Conservation (phyloP, 2,797 vertebrate species). For the Trematomus bernacchii region DNA sequence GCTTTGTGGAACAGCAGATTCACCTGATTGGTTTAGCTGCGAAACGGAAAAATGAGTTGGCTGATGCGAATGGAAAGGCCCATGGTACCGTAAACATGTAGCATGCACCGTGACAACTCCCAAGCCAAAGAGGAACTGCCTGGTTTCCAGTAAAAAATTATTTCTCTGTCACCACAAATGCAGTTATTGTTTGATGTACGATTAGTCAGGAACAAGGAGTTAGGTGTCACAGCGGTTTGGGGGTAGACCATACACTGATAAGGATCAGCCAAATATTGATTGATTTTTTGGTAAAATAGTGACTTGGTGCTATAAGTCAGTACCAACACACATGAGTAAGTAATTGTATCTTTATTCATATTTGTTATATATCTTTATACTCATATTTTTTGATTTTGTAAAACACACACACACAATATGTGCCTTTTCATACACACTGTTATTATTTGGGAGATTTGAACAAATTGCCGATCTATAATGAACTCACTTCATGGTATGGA, state of each 20-base stretch:
- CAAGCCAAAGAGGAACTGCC: conserved; percentile 42
- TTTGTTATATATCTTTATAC: no score
- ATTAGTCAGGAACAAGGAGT: conserved; percentile 27
- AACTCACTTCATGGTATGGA: neutral
- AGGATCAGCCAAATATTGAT: conserved; percentile 8
- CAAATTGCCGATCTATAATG: neutral
- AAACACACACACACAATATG: neutral
- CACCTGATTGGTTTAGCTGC: conserved; percentile 65
- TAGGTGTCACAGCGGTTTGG: neutral
- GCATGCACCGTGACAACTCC: conserved; percentile 42
- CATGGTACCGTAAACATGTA: conserved; percentile 52
- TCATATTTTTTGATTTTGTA: neutral
- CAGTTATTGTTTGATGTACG: conserved; percentile 34
- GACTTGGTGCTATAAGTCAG: neutral
- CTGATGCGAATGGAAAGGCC: conserved; percentile 66
- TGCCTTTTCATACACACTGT: neutral
- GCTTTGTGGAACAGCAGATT: conserved; percentile 43
- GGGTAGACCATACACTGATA: neutral
- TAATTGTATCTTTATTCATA: neutral
- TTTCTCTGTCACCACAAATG: conserved; percentile 33
- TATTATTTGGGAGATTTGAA: neutral
- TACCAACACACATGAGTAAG: neutral
- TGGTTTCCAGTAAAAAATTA: conserved; percentile 62
- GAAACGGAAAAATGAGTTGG: conserved; percentile 66
- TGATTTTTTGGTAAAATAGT: neutral